A percentile compares a stretch with the other conserved stretches of the same genome.
These are phyloP conservation scores for Adelognathus sp. DNA, from an alignment of 2,888 invertebrate genomes.

Conservation along the genomic window DNA sequence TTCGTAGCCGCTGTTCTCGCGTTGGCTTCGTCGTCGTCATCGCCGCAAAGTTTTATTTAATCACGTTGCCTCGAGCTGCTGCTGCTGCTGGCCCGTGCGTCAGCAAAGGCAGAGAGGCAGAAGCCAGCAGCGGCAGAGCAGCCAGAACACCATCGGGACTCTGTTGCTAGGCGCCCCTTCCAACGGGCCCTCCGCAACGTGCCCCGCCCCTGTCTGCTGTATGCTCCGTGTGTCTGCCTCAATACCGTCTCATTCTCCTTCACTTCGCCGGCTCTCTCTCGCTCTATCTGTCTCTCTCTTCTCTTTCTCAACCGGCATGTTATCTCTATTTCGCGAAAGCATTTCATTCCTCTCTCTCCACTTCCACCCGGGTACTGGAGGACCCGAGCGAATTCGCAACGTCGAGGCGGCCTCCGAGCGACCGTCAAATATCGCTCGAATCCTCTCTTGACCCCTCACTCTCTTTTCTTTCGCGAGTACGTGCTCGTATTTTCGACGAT, in stretches of 20 bases:
- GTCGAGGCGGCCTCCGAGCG: conserved; percentile 52
- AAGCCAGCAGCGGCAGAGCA: conserved; percentile 25
- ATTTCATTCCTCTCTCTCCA: conserved; percentile 25
- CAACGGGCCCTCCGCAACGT: conserved; percentile 69
- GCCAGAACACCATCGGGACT: conserved; percentile 58
- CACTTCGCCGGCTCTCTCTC: conserved; percentile 19
- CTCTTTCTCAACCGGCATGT: conserved; percentile 42
- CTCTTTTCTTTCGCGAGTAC: neutral
- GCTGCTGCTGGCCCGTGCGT: conserved; percentile 57
- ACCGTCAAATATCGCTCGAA: neutral
- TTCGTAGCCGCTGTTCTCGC: neutral
- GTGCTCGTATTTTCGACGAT: neutral
- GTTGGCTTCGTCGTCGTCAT: conserved; percentile 50
- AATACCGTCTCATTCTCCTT: conserved; percentile 8
- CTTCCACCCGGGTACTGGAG: conserved; percentile 18
- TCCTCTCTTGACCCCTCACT: neutral
- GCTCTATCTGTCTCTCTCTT: conserved; percentile 30
- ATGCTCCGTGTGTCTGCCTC: conserved; percentile 66
- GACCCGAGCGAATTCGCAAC: conserved; percentile 44
- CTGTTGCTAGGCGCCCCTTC: conserved; percentile 80
- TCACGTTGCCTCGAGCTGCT: conserved; percentile 72
- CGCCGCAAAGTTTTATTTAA: conserved; percentile 77
- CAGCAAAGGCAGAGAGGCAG: conserved; percentile 39
- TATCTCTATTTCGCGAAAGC: conserved; percentile 26
- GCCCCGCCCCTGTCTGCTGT: conserved; percentile 74